Evolutionary conservation across 1,140 invertebrate genomes (phyloP).

Genomic region (Formica selysi): DNA sequence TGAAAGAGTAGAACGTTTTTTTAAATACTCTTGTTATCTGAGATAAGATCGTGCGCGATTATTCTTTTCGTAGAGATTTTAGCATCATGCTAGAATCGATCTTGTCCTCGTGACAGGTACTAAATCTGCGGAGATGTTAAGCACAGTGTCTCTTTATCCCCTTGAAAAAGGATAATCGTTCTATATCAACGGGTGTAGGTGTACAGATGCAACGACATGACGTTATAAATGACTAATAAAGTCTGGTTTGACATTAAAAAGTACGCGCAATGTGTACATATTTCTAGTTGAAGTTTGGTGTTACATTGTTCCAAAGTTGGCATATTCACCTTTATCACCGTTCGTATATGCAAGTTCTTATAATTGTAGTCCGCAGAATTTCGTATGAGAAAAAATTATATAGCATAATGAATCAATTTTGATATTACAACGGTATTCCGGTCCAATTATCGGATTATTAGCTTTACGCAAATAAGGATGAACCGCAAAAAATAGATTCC

Average conservation of each 20-base stretch:
- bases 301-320: conserved; percentile 61
- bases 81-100: background rate
- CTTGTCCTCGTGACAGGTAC: conserved; percentile 21
- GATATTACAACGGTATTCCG: background rate
- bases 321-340: conserved; percentile 53
- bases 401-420: conserved; percentile 19
- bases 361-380: conserved; percentile 12
- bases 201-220: conserved; percentile 43
- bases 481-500: conserved; percentile 23
- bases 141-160: background rate
- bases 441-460: background rate
- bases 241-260: conserved; percentile 58
- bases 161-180: conserved; percentile 8
- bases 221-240: conserved; percentile 60
- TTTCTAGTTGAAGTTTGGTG: conserved; percentile 59
- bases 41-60: background rate
- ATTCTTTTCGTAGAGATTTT: background rate
- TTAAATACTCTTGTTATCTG: background rate
- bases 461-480: background rate
- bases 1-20: background rate
- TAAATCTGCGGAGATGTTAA: conserved; percentile 15
- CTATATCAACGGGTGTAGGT: conserved; percentile 26
- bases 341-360: conserved; percentile 20
- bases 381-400: background rate
- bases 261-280: conserved; percentile 52